Base-by-base conservation (phyloP, 30 jellyfish, hydroid and myxozoan species). In the Chrysaora quinquecirrha region DNA sequence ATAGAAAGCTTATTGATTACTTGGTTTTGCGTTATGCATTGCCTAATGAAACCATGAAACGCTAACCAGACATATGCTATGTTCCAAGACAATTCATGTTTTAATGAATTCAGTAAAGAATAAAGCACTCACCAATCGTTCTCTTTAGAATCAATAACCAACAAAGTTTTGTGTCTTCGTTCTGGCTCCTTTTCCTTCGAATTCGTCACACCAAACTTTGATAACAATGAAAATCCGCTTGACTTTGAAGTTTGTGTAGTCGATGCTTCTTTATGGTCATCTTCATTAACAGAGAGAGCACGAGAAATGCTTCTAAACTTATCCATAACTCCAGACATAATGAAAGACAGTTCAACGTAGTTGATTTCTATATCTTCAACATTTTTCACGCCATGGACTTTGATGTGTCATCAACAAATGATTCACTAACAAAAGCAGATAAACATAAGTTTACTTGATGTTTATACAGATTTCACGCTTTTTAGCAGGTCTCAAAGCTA, bases 101-200 rank as follows among this genome's bases (percentile, higher is more conserved):
- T n/a, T n/a, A n/a, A n/a, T n/a, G n/a, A n/a, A n/a, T n/a, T n/a
- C n/a, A n/a, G n/a, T n/a, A n/a, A n/a, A n/a, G n/a, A n/a, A n/a
- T n/a, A n/a, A n/a, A n/a, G n/a, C 23, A 71, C 97, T 46, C 77
- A 93, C 98, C 98, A 93, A 34, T 93, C 89, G 65, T 93, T 81
- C 28, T 93, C 98, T 12, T 76, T 87, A 1, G 91, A 78, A 34
- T 93, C 98, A 4, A 93, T 87, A 33, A 93, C 82, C 24, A 93
- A 76, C 18, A 93, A 83, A 0, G 95, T 86, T 58, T 93, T 93
- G 46, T 79, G 87, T 33, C 87, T 63, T 35, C 93, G 56, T 10
- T 86, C 97, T 1, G 89, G 90, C 35, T 76, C 89, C 16, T 54
- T 56, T 35, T 68, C 84, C 48, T 75, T 75, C 24, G 80, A 38